phyloP scores from a whole-genome alignment of 2,888 invertebrate genomes.

The Pardosa pseudoannulata region DNA sequence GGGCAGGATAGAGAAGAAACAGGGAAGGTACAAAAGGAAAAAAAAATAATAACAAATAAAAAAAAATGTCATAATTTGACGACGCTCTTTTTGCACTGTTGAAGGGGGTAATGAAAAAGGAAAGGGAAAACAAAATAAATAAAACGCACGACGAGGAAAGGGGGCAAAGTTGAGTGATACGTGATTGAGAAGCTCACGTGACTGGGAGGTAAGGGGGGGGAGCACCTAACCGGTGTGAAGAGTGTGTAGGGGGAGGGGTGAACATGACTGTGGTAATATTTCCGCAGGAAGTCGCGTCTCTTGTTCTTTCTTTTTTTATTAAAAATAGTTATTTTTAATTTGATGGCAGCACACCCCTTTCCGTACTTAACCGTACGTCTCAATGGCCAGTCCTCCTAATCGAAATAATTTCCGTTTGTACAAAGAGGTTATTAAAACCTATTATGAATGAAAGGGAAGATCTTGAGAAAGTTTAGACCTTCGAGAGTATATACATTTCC shows the following conservation, averaged over 20 bases:
- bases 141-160: background rate
- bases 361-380: background rate
- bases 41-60: background rate
- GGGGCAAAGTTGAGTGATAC: background rate
- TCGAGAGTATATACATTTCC: background rate
- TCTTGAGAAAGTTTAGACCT: background rate
- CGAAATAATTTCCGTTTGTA: background rate
- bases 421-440: background rate
- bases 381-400: background rate
- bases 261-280: slow-evolving; percentile 59
- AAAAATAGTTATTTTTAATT: slow-evolving; percentile 6
- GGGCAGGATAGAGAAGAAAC: background rate
- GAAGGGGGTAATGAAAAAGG: slow-evolving; percentile 9
- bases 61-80: slow-evolving; percentile 30
- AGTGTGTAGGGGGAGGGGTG: background rate
- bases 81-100: slow-evolving; percentile 19
- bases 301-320: too few relatives aligned
- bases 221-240: slow-evolving; percentile 20
- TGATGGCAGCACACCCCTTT: background rate
- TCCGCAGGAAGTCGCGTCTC: slow-evolving; percentile 57
- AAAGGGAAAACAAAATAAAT: background rate
- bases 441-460: background rate
- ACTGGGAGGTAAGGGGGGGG: slow-evolving; percentile 48
- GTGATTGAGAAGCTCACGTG: slow-evolving; percentile 50
- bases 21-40: too few relatives aligned